Evolutionary conservation across 2,113 vertebrate species (phyloP), one percentile per base, ranked within the genome.

Genomic region (Dipodomys stephensi): DNA sequence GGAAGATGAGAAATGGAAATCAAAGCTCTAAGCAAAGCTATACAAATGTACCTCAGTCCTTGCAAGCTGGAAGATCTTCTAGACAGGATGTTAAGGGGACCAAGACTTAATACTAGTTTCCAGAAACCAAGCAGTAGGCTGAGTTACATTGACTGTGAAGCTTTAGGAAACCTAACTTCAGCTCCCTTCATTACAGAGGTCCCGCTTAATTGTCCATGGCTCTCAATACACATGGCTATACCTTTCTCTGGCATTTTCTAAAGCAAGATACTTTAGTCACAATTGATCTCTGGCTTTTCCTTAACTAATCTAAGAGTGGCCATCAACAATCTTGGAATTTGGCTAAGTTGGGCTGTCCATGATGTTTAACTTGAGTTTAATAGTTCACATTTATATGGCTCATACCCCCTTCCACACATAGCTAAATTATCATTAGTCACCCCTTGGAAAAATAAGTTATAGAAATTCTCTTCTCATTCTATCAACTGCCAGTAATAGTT

Each of bases 161-260:
- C 77, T 53, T n/a, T 15, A 13, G 4, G 1, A 25, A 27, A 32
- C 65, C 46, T 35, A 68, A 15, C 13, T 16, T 69, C 22, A 60
- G 69, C 7, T n/a, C 13, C 5, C 8, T 25, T 44, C 12, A 28
- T 4, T 11, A 13, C 0, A 0, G 4, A 65, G 28, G 7, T 1
- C 44, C 16, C 8, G 53, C 53, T 44, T 44, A 39, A 39, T 39
- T 39, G 39, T 5, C 39, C 39, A 53, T 28, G 16, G 1, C 10
- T 71, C 80, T 22, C 0, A 15, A 15, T 22, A 62, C 2, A 60
- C 7, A 23, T 4, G 4, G 3, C 16, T 69, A 7, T 16, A 1
- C 30, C 53, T 49, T 78, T 65, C 28, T 6, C 25, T 67, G 57
- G 53, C 19, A 44, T 35, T 73, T 73, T 12, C 30, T 69, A 85